These are phyloP conservation scores for Anthoptus insignis DNA, from an alignment of 2,888 invertebrate genomes.

Conservation along the genomic window DNA sequence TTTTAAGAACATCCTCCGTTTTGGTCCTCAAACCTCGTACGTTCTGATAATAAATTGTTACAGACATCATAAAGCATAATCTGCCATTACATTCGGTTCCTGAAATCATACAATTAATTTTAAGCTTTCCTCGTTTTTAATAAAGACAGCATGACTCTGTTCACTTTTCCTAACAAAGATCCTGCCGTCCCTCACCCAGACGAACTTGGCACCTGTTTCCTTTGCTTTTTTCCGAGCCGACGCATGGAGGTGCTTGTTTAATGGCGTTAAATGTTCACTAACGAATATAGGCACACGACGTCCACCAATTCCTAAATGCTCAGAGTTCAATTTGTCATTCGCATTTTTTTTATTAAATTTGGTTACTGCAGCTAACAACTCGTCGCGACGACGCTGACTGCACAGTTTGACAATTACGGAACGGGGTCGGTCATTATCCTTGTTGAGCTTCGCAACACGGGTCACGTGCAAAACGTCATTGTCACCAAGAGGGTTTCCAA, in stretches of 20 bases:
- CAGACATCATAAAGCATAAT: too few species aligned
- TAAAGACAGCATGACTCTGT: constrained; percentile 21
- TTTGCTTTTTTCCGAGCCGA: constrained; percentile 48
- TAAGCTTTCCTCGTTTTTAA: constrained; percentile 33
- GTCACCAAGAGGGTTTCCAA: background rate
- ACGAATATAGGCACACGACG: constrained; percentile 15
- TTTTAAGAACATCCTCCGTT: constrained; percentile 24
- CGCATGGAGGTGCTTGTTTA: constrained; percentile 51
- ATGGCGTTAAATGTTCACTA: constrained; percentile 37
- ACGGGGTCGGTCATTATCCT: constrained; percentile 21
- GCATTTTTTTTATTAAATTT: constrained; percentile 9
- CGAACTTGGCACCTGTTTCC: constrained; percentile 48
- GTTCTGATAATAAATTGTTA: constrained; percentile 38
- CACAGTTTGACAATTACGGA: constrained; percentile 27
- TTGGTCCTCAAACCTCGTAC: constrained; percentile 35
- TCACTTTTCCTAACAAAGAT: constrained; percentile 43
- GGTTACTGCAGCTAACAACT: constrained; percentile 26
- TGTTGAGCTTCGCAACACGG: constrained; percentile 23
- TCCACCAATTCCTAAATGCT: constrained; percentile 36
- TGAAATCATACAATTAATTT: too few species aligned
- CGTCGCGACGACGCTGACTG: constrained; percentile 26
- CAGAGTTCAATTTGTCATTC: constrained; percentile 22
- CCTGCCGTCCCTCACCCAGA: constrained; percentile 51
- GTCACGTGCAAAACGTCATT: constrained; percentile 26
- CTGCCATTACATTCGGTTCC: too few species aligned